Percentiles rank a stretch among this genome's conserved stretches.
phyloP scores from a whole-genome alignment of 2,113 vertebrate genomes.

The Rhombomys opimus region DNA sequence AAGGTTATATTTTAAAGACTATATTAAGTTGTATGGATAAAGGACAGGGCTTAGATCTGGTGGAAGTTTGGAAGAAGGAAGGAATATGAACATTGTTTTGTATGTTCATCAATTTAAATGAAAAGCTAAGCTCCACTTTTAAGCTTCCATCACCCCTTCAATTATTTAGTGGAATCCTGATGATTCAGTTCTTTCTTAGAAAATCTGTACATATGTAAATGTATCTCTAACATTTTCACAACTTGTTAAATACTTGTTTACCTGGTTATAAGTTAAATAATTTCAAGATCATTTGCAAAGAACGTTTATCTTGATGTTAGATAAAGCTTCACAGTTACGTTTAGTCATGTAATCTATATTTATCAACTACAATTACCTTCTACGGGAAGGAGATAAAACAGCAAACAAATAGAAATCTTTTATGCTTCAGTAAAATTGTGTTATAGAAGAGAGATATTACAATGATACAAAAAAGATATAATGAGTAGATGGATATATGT shows the following conservation, averaged over 20 bases:
- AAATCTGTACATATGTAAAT: background rate
- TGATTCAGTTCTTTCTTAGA: background rate
- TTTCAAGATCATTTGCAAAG: background rate
- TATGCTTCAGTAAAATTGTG: background rate
- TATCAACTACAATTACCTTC: background rate
- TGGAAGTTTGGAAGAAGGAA: background rate
- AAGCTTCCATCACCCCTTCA: background rate
- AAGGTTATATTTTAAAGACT: background rate
- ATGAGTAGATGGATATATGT: background rate
- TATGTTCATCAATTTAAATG: background rate
- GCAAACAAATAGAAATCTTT: background rate
- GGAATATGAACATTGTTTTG: too few relatives aligned
- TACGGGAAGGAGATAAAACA: background rate
- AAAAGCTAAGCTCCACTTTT: background rate
- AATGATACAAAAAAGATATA: background rate
- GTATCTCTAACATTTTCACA: background rate
- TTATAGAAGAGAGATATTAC: background rate
- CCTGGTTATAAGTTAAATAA: background rate
- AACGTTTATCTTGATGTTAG: conserved; percentile 19
- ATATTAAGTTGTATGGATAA: background rate
- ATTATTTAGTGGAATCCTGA: background rate
- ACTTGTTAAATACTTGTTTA: background rate
- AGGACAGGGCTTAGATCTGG: background rate
- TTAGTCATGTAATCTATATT: background rate
- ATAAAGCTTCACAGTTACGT: background rate